Evolutionary conservation across 1,140 invertebrate species (phyloP).

Genomic region (Dendrolimus punctatus): DNA sequence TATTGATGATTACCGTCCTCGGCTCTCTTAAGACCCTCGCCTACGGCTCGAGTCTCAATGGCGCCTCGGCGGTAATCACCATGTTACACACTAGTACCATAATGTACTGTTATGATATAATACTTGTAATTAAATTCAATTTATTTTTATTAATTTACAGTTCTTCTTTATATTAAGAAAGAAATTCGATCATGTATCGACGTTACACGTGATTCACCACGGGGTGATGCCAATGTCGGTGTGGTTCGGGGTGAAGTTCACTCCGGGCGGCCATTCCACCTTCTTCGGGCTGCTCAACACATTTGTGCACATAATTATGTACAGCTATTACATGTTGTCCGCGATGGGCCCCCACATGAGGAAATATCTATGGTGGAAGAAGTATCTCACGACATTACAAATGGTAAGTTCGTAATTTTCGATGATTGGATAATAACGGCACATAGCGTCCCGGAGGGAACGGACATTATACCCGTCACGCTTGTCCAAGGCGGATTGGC

Average conservation of each 20-base stretch:
- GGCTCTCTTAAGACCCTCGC: too few relatives aligned
- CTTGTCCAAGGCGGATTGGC: too few relatives aligned
- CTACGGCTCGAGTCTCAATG: too few relatives aligned
- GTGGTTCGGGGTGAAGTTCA: conserved; percentile 97
- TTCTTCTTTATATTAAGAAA: conserved; percentile 95
- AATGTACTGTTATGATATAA: too few relatives aligned
- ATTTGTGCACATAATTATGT: conserved; percentile 91
- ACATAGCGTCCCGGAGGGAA: too few relatives aligned
- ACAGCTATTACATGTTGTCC: conserved; percentile 88
- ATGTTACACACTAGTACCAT: too few relatives aligned
- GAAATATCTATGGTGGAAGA: conserved; percentile 94
- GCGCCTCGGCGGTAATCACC: too few relatives aligned
- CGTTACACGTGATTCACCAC: conserved; percentile 96
- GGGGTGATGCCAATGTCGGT: conserved; percentile 97
- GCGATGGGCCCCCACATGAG: conserved; percentile 88
- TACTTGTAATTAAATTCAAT: too few relatives aligned
- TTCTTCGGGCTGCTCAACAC: conserved; percentile 91
- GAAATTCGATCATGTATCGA: conserved; percentile 94
- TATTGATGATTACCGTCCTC: too few relatives aligned
- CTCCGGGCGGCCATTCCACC: conserved; percentile 89
- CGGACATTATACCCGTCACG: too few relatives aligned
- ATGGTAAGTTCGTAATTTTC: conserved; percentile 74
- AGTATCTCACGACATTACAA: conserved; percentile 89
- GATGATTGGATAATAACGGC: not conserved
- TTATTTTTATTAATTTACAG: conserved; percentile 67